Conservation (phyloP, 2,888 invertebrate genomes). For the Mystacides longicornis region DNA sequence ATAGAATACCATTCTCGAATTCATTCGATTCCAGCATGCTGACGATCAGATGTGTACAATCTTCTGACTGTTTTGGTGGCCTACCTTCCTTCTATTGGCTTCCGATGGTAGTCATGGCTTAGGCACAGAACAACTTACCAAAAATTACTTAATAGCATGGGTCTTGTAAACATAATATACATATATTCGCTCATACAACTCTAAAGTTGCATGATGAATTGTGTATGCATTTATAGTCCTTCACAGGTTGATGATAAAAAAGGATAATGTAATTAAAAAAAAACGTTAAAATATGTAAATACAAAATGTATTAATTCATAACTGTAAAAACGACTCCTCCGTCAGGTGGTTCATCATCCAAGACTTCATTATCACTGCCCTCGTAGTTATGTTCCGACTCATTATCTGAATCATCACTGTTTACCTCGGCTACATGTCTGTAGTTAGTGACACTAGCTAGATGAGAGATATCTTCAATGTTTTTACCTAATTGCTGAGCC, state of each 20-base stretch:
- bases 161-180: too few relatives aligned
- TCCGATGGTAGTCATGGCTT: too few relatives aligned
- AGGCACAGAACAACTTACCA: too few relatives aligned
- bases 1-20: too few relatives aligned
- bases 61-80: too few relatives aligned
- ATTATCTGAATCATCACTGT: constrained; percentile 33
- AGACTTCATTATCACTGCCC: constrained; percentile 48
- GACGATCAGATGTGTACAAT: too few relatives aligned
- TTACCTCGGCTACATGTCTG: constrained; percentile 33
- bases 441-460: constrained; percentile 39
- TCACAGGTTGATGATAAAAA: neutral
- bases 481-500: constrained; percentile 36
- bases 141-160: too few relatives aligned
- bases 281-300: neutral
- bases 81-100: too few relatives aligned
- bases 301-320: constrained; percentile 34
- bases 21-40: too few relatives aligned
- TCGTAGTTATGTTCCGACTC: constrained; percentile 38
- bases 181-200: too few relatives aligned
- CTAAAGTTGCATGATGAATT: too few relatives aligned
- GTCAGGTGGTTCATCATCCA: constrained; percentile 49
- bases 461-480: constrained; percentile 36
- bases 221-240: neutral
- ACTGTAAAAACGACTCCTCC: constrained; percentile 49
- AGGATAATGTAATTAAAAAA: neutral